Conservation (phyloP, 2,797 vertebrate genomes). For the Peromyscus eremicus region DNA sequence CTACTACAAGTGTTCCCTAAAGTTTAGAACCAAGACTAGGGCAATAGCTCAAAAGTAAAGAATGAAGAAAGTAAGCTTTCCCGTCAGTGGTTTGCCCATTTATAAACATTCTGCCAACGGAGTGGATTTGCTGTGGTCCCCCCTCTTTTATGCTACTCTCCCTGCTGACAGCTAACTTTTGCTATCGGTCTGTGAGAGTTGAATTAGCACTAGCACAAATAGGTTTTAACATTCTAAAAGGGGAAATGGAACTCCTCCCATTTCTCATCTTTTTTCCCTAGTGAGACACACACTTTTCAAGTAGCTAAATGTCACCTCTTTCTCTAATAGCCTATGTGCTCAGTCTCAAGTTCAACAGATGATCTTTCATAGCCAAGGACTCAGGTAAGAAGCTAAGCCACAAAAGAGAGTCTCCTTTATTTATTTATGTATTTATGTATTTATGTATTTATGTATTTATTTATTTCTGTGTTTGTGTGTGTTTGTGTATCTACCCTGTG, state of each 20-base stretch:
- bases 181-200: not conserved
- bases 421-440: not conserved
- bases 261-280: not conserved
- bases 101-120: not conserved
- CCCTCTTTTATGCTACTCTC: not conserved
- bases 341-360: not conserved
- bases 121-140: not conserved
- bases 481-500: not conserved
- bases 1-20: constrained; percentile 15
- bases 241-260: not conserved
- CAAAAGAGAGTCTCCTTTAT: not conserved
- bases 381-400: not conserved
- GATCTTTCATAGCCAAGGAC: not conserved
- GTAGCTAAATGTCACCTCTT: not conserved
- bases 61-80: not conserved
- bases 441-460: not conserved
- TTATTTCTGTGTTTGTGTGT: not conserved
- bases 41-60: not conserved
- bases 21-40: not conserved
- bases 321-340: not conserved
- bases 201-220: not conserved
- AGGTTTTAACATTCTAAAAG: not conserved
- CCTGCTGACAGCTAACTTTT: not conserved
- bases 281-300: not conserved
- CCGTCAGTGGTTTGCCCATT: not conserved